These are phyloP conservation scores for Ommatoiulus sabulosus DNA, from an alignment of 2,888 invertebrate species.

Conservation along the genomic window DNA sequence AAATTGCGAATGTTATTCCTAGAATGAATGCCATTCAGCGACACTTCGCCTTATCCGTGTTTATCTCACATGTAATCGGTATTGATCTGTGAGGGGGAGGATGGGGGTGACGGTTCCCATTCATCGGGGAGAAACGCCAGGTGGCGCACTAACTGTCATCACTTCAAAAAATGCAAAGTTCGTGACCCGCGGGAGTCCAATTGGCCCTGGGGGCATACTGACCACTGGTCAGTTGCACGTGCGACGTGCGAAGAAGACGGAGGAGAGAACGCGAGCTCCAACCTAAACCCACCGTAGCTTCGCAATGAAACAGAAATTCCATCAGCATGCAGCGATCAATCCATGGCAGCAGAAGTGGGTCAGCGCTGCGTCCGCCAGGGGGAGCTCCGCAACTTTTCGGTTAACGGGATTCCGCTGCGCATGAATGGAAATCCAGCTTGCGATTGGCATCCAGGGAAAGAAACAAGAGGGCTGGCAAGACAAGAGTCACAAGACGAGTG, in stretches of 20 bases:
- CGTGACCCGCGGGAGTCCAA: neutral
- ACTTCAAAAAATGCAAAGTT: too few species aligned
- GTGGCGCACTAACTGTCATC: neutral
- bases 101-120: neutral
- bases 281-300: neutral
- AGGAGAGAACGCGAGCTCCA: neutral
- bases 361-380: conserved; percentile 1
- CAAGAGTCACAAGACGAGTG: too few species aligned
- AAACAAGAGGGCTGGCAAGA: too few species aligned
- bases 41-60: neutral
- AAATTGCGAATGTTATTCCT: neutral
- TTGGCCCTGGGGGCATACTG: neutral
- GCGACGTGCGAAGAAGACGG: neutral
- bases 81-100: neutral
- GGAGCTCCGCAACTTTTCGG: too few species aligned
- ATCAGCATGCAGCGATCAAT: neutral
- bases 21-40: neutral
- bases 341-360: neutral
- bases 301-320: neutral
- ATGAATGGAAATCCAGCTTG: neutral
- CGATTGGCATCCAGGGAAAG: neutral
- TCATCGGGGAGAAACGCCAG: neutral
- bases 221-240: neutral
- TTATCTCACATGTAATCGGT: neutral
- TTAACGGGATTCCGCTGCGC: neutral